phyloP scores from a whole-genome alignment of 2,113 vertebrate genomes.

The Crotophaga sulcirostris region DNA sequence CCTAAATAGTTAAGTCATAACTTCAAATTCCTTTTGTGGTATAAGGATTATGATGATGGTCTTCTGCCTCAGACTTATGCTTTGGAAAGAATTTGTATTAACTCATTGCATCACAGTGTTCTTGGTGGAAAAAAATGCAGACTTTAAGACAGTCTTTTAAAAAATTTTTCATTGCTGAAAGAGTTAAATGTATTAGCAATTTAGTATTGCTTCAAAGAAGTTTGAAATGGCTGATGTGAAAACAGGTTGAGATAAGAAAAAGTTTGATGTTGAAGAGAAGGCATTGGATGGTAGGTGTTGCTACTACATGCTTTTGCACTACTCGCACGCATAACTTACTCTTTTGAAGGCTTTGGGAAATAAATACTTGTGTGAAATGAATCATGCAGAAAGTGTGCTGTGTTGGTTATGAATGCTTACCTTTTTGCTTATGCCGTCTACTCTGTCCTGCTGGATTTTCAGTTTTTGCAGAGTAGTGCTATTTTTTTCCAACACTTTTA shows the following conservation, averaged over 20 bases:
- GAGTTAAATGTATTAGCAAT: not conserved
- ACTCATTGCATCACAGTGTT: not conserved
- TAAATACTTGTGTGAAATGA: not conserved
- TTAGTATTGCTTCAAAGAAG: not conserved
- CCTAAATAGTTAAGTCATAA: not conserved
- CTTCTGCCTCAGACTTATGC: not conserved
- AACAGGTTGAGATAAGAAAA: not conserved
- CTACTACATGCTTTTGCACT: not conserved
- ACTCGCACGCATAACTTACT: not conserved
- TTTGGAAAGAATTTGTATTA: not conserved
- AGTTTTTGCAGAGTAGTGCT: not conserved
- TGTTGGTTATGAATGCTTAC: not conserved
- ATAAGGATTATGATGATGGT: not conserved
- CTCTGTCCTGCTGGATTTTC: not conserved
- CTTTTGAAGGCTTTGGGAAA: not conserved
- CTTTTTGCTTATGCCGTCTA: not conserved
- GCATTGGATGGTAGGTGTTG: not conserved
- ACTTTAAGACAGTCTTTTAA: not conserved
- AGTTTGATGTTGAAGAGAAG: not conserved
- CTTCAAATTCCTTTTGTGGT: not conserved
- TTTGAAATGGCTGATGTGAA: not conserved
- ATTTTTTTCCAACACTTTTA: not conserved
- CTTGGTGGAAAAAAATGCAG: not conserved
- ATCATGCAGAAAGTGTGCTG: not conserved
- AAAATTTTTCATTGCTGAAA: fast-evolving